Percentiles rank a stretch among this genome's conserved stretches.
Evolutionary conservation across 2,113 vertebrate genomes (phyloP).

Genomic region (Crypturellus undulatus): DNA sequence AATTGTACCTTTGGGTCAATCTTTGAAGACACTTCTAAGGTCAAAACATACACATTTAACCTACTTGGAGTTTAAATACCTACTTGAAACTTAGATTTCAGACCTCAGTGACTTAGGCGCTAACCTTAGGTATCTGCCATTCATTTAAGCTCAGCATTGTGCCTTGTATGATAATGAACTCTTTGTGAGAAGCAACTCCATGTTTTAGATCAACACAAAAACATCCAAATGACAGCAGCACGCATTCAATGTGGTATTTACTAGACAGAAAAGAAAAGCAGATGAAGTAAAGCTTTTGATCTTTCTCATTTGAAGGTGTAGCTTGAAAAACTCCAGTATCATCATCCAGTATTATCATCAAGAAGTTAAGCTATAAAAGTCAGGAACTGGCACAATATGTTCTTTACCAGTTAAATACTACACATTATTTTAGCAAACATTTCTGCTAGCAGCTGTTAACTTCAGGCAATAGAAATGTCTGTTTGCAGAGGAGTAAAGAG

Average conservation of each 20-base stretch:
- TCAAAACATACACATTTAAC: neutral
- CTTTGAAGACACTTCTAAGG: neutral
- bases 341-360: neutral
- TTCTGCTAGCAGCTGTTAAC: conserved; percentile 36
- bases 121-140: neutral
- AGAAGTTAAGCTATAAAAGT: conserved; percentile 6
- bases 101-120: neutral
- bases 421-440: conserved; percentile 32
- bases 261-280: neutral
- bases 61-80: neutral
- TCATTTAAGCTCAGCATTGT: neutral
- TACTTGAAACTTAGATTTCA: neutral
- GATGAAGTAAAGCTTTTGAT: neutral
- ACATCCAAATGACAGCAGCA: neutral
- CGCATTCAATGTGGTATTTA: neutral
- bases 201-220: conserved; percentile 5
- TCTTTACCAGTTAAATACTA: conserved; percentile 5
- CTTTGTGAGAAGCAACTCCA: neutral
- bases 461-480: conserved; percentile 8
- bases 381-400: neutral
- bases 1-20: neutral
- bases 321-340: neutral
- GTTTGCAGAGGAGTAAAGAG: conserved; percentile 35
- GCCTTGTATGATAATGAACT: neutral
- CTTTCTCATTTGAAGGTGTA: neutral